Percentiles rank a stretch among this genome's conserved stretches.
These are phyloP conservation scores for Stegodyphus mimosarum DNA, from an alignment of 1,140 invertebrate genomes.

Conservation along the genomic window DNA sequence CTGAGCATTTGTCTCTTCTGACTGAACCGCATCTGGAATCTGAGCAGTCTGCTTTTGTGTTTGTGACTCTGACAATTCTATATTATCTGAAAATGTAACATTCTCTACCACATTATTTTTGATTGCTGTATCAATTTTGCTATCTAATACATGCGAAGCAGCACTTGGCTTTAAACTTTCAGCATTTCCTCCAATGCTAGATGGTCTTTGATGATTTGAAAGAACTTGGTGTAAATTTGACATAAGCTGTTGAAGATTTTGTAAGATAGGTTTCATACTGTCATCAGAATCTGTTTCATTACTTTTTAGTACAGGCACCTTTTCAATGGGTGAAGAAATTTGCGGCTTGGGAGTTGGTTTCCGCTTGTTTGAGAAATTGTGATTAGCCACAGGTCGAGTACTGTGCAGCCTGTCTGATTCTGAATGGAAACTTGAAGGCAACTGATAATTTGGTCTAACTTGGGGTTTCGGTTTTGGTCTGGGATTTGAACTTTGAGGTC, in stretches of 20 bases:
- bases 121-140: too few species aligned
- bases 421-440: too few species aligned
- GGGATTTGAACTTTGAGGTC: background rate
- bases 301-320: background rate
- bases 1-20: too few species aligned
- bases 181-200: background rate
- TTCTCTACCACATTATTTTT: too few species aligned
- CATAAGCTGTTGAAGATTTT: slow-evolving; percentile 48
- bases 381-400: background rate
- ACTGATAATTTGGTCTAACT: too few species aligned
- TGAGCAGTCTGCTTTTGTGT: too few species aligned
- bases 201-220: slow-evolving; percentile 33
- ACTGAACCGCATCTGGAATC: too few species aligned
- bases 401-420: too few species aligned
- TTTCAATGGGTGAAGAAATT: background rate
- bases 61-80: too few species aligned
- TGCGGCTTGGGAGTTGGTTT: slow-evolving; percentile 27
- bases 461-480: slow-evolving; percentile 1
- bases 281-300: background rate
- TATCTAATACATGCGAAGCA: too few species aligned
- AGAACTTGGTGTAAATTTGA: slow-evolving; percentile 43
- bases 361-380: background rate
- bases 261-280: slow-evolving; percentile 44
- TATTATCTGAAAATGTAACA: too few species aligned
- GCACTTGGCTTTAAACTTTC: too few species aligned